Conservation (phyloP, 2,888 invertebrate genomes). For the Celastrina argiolus region DNA sequence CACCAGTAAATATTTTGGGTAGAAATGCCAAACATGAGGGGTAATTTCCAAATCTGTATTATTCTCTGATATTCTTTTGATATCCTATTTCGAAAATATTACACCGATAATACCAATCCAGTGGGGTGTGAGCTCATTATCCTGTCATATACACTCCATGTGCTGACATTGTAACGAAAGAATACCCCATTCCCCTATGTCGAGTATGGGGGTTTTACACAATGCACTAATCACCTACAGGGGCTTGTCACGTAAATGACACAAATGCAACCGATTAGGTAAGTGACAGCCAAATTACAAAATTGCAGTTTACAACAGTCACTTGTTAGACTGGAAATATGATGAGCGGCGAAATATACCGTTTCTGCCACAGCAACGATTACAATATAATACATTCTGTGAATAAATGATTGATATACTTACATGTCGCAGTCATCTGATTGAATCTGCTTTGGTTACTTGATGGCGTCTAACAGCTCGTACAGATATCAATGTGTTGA, state of each 20-base stretch:
- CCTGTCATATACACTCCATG: constrained; percentile 66
- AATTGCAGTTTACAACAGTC: constrained; percentile 16
- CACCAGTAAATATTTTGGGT: constrained; percentile 1
- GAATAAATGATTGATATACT: too few species aligned
- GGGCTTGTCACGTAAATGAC: constrained; percentile 35
- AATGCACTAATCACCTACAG: constrained; percentile 39
- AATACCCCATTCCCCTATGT: constrained; percentile 32
- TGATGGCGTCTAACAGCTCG: too few species aligned
- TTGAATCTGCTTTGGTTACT: too few species aligned
- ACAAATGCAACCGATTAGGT: constrained; percentile 34
- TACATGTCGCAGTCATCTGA: too few species aligned
- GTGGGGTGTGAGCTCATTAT: constrained; percentile 70
- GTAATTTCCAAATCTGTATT: constrained; percentile 15
- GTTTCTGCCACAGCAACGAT: too few species aligned
- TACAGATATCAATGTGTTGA: too few species aligned
- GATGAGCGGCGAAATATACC: too few species aligned
- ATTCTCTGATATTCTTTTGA: constrained; percentile 20
- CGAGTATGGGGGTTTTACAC: constrained; percentile 39
- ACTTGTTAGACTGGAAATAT: too few species aligned
- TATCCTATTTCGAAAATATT: constrained; percentile 49
- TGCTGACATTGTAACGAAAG: constrained; percentile 43
- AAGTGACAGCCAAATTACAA: constrained; percentile 36
- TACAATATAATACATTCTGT: too few species aligned
- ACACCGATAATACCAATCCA: constrained; percentile 57
- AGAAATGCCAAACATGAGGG: constrained; percentile 5